phyloP scores from a whole-genome alignment of 2,888 invertebrate genomes.

The Papilio elwesi region DNA sequence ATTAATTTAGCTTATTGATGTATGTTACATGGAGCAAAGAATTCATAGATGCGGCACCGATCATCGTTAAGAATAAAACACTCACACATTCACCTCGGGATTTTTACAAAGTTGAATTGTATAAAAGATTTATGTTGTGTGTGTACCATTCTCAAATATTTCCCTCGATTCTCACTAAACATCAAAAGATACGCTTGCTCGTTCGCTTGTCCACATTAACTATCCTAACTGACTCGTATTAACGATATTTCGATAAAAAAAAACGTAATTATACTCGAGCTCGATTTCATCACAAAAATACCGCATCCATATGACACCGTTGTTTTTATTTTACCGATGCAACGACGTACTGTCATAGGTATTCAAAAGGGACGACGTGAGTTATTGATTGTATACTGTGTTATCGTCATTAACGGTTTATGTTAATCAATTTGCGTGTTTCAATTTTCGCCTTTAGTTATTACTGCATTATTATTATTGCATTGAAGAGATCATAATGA shows the following conservation, averaged over 20 bases:
- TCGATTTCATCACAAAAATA: not conserved
- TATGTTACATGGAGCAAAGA: constrained; percentile 30
- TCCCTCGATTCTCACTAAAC: too few species aligned
- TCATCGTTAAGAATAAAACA: not conserved
- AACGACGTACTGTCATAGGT: constrained; percentile 23
- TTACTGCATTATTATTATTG: not conserved
- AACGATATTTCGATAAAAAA: too few species aligned
- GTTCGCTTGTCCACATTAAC: too few species aligned
- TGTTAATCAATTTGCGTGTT: constrained; percentile 28
- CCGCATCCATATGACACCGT: constrained; percentile 16
- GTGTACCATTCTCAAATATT: too few species aligned
- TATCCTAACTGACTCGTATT: too few species aligned
- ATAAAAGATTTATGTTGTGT: too few species aligned
- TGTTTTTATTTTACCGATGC: not conserved
- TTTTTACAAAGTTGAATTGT: too few species aligned
- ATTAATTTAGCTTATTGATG: constrained; percentile 67
- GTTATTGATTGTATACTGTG: constrained; percentile 36
- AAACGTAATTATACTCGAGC: too few species aligned
- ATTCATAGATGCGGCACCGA: constrained; percentile 37
- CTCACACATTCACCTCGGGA: too few species aligned
- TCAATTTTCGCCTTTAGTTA: constrained; percentile 15
- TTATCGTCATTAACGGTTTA: constrained; percentile 38
- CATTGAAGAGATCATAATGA: too few species aligned
- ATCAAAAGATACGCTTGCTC: too few species aligned
- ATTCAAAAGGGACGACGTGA: constrained; percentile 37